These are phyloP conservation scores for Drosophila sturtevanti DNA, from an alignment of 1,140 invertebrate species.

Conservation along the genomic window DNA sequence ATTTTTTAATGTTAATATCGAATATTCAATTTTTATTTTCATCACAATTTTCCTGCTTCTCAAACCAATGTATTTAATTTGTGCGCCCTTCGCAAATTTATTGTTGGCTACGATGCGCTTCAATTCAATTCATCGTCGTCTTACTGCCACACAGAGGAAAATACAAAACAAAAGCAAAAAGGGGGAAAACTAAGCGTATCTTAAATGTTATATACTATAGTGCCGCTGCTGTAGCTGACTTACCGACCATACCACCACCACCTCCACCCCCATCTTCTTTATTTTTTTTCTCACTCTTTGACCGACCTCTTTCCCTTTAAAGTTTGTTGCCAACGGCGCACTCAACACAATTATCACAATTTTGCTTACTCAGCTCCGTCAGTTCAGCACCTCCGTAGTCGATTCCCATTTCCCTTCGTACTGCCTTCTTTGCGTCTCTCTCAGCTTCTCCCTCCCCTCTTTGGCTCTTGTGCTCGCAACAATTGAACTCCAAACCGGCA, in stretches of 20 bases:
- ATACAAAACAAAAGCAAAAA: constrained; percentile 7
- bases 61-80: constrained; percentile 47
- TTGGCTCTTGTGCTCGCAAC: not conserved
- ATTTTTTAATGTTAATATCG: too few relatives aligned
- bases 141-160: constrained; percentile 26
- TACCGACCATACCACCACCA: not conserved
- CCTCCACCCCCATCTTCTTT: too few relatives aligned
- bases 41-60: not conserved
- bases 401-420: not conserved
- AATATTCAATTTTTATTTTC: not conserved
- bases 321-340: constrained; percentile 36
- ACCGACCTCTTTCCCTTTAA: constrained; percentile 29
- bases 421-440: not conserved
- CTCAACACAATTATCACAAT: constrained; percentile 80
- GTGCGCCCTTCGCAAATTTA: constrained; percentile 54
- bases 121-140: constrained; percentile 52
- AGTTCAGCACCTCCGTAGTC: constrained; percentile 49
- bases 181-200: constrained; percentile 49
- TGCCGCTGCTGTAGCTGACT: constrained; percentile 31
- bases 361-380: constrained; percentile 78
- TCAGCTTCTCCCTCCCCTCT: not conserved
- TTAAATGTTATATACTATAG: constrained; percentile 67
- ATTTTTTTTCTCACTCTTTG: not conserved
- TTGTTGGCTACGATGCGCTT: constrained; percentile 69
- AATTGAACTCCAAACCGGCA: constrained; percentile 56